A percentile compares a stretch with the other conserved stretches of the same genome.
Evolutionary conservation across 2,888 invertebrate genomes (phyloP).

Genomic region (Lasioglossum lativentre): DNA sequence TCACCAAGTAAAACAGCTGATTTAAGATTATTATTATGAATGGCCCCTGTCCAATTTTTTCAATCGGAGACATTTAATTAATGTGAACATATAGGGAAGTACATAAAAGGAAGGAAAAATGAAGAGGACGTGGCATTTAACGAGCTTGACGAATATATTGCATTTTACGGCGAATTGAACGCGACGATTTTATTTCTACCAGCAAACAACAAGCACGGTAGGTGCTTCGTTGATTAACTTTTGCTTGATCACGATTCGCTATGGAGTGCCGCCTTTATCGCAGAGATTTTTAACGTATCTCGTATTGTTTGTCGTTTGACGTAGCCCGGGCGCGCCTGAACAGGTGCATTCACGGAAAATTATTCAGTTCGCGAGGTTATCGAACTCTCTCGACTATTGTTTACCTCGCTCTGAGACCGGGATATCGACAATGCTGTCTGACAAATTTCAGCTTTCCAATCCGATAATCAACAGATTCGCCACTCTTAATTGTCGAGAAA

Average conservation of each 20-base stretch:
- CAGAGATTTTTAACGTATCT: constrained; percentile 36
- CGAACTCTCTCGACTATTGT: neutral
- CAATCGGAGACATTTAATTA: neutral
- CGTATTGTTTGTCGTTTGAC: constrained; percentile 16
- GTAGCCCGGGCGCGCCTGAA: neutral
- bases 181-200: neutral
- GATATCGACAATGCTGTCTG: neutral
- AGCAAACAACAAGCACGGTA: constrained; percentile 64
- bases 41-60: neutral
- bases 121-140: neutral
- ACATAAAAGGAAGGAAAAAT: neutral
- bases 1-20: too few relatives aligned
- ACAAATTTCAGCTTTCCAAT: neutral
- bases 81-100: neutral
- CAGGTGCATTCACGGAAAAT: neutral
- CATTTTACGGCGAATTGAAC: neutral
- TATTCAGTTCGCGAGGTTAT: neutral
- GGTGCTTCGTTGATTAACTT: constrained; percentile 73
- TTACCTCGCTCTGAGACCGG: neutral
- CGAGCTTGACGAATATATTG: neutral
- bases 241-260: constrained; percentile 76
- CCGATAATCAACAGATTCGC: neutral
- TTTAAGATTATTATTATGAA: neutral
- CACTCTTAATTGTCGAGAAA: neutral
- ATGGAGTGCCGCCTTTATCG: constrained; percentile 43